phyloP scores from a whole-genome alignment of 2,888 invertebrate species.

The Dolichopus griseipennis region DNA sequence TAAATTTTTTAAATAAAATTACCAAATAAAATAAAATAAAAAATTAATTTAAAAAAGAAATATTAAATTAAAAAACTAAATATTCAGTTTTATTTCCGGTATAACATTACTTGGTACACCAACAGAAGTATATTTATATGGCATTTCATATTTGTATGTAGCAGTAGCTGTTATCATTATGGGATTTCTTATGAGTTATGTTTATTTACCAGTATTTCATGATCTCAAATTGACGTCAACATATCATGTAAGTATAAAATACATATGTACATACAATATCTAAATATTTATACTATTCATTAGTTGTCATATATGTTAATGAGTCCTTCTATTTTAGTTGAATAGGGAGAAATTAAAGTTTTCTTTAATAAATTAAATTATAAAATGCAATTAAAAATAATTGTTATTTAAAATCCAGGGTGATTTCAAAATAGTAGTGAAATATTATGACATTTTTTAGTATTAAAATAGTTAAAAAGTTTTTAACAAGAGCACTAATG shows the following conservation, averaged over 20 bases:
- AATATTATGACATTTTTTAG: too few relatives aligned
- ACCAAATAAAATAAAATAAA: not conserved
- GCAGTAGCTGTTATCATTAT: conserved; percentile 46
- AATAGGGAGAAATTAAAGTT: too few relatives aligned
- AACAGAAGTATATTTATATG: conserved; percentile 69
- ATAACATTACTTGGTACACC: conserved; percentile 69
- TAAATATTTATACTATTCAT: not conserved
- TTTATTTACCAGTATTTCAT: conserved; percentile 63
- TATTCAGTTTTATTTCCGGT: conserved; percentile 60
- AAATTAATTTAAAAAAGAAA: not conserved
- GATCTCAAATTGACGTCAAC: conserved; percentile 63
- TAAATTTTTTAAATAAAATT: not conserved
- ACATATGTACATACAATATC: not conserved
- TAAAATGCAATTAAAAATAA: not conserved
- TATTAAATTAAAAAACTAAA: conserved; percentile 11
- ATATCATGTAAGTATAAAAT: conserved; percentile 52
- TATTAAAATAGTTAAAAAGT: too few relatives aligned
- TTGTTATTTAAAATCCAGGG: too few relatives aligned
- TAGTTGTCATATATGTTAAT: not conserved
- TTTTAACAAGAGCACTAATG: too few relatives aligned
- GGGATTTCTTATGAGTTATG: conserved; percentile 51
- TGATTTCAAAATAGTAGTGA: conserved; percentile 8
- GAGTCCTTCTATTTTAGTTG: too few relatives aligned
- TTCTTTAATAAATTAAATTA: not conserved
- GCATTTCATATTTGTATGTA: conserved; percentile 61